phyloP scores from a whole-genome alignment of 1,140 invertebrate genomes.

The Battus philenor region DNA sequence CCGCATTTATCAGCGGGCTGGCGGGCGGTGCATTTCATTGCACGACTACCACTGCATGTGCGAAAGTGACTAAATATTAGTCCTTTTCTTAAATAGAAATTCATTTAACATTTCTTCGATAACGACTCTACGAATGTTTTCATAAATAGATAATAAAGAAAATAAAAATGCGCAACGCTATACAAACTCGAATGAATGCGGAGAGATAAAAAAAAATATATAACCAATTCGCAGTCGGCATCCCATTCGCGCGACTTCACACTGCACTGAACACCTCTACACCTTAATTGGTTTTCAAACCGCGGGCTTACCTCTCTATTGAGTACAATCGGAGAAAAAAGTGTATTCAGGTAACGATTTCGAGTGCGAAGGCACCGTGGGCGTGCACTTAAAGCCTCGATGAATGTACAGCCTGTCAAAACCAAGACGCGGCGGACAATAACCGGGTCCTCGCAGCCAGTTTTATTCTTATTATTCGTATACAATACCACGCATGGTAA shows the following conservation, averaged over 20 bases:
- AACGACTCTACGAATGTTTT: no score
- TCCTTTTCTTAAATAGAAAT: no score
- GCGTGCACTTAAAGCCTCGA: slow-evolving; percentile 25
- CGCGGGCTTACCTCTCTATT: slow-evolving; percentile 26
- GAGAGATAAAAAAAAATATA: slow-evolving; percentile 4
- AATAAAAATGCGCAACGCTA: not conserved
- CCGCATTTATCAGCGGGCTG: no score
- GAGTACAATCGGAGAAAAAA: slow-evolving; percentile 23
- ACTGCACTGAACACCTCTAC: slow-evolving; percentile 27
- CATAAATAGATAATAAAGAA: no score
- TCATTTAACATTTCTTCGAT: no score
- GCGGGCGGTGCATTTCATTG: no score
- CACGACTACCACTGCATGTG: no score
- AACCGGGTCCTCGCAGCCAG: slow-evolving; percentile 7
- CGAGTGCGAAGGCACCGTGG: slow-evolving; percentile 29
- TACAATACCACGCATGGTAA: no score
- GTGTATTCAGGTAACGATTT: slow-evolving; percentile 10
- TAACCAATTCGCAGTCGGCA: slow-evolving; percentile 10
- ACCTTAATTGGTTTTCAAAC: slow-evolving; percentile 47
- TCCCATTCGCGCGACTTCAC: slow-evolving; percentile 18
- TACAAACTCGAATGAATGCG: slow-evolving; percentile 9
- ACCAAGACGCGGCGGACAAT: slow-evolving; percentile 8
- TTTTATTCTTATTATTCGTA: slow-evolving; percentile 7
- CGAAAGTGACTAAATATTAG: no score
- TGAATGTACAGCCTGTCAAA: slow-evolving; percentile 31